Evolutionary conservation across 2,888 invertebrate genomes (phyloP).

Genomic region (Cheilosia urbana): DNA sequence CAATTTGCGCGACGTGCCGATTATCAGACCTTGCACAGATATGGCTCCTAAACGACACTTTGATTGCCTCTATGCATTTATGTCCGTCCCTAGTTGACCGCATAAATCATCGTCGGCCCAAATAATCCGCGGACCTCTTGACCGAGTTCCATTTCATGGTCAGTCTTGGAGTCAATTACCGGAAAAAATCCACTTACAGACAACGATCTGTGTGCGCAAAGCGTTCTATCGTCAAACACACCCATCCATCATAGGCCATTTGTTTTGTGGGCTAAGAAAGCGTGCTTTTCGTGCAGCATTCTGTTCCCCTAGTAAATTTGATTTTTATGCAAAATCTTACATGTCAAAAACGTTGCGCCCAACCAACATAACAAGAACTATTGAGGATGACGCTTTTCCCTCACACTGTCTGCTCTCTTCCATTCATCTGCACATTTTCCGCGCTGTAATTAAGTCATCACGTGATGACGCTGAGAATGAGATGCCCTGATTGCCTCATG

Average conservation of each 20-base stretch:
- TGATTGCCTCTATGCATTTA: no score
- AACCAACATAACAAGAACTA: neutral
- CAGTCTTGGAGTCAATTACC: constrained; percentile 55
- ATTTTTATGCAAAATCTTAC: constrained; percentile 47
- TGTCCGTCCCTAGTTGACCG: neutral
- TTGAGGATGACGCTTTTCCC: neutral
- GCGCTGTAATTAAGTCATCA: constrained; percentile 54
- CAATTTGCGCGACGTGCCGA: neutral
- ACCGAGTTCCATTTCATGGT: constrained; percentile 73
- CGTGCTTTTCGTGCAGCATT: constrained; percentile 44
- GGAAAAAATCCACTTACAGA: constrained; percentile 67
- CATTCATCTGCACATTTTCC: constrained; percentile 61
- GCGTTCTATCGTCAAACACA: constrained; percentile 28
- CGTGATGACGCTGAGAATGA: constrained; percentile 48
- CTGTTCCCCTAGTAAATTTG: constrained; percentile 47
- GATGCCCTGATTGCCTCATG: constrained; percentile 59
- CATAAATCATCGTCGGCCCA: constrained; percentile 1
- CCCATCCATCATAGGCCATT: constrained; percentile 61
- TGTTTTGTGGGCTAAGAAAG: constrained; percentile 65
- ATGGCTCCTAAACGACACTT: neutral
- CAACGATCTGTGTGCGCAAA: constrained; percentile 8
- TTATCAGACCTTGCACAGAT: neutral
- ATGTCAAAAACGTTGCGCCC: constrained; percentile 37
- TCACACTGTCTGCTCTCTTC: neutral
- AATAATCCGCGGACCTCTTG: constrained; percentile 34